Conservation (phyloP, 30 jellyfish, hydroid and myxozoan genomes). For the Aurelia aurita complex sp. Pacific region DNA sequence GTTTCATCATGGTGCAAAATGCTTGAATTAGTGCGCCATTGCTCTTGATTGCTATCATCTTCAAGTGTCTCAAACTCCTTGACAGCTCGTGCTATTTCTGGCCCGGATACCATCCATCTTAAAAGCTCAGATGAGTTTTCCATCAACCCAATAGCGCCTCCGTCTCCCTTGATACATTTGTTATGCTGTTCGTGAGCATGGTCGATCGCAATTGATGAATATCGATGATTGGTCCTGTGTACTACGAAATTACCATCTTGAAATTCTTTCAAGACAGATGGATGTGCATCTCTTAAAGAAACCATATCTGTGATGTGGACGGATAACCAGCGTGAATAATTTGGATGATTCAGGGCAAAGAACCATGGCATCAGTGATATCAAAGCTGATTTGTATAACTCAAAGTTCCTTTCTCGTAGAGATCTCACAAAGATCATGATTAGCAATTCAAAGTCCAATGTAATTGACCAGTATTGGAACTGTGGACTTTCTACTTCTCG, state of each 20-base stretch:
- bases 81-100: conserved; percentile 20
- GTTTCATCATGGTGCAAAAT: too few species aligned
- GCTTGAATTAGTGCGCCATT: background rate
- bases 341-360: too few species aligned
- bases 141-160: too few species aligned
- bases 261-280: conserved; percentile 11
- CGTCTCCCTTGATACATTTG: too few species aligned
- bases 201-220: too few species aligned
- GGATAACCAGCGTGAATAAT: background rate
- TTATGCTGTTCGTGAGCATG: too few species aligned
- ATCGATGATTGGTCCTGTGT: background rate
- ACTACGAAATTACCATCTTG: conserved; percentile 23
- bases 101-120: conserved; percentile 1
- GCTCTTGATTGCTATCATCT: background rate
- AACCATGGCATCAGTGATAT: too few species aligned
- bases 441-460: background rate
- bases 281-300: background rate
- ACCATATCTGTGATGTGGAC: background rate
- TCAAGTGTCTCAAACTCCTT: background rate
- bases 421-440: background rate
- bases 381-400: too few species aligned
- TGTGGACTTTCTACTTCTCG: conserved; percentile 5
- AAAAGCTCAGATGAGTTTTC: too few species aligned
- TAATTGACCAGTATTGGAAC: background rate
- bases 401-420: too few species aligned